A percentile compares a stretch with the other conserved stretches of the same genome.
phyloP scores from a whole-genome alignment of 2,797 vertebrate genomes.

The Anniella stebbinsi region DNA sequence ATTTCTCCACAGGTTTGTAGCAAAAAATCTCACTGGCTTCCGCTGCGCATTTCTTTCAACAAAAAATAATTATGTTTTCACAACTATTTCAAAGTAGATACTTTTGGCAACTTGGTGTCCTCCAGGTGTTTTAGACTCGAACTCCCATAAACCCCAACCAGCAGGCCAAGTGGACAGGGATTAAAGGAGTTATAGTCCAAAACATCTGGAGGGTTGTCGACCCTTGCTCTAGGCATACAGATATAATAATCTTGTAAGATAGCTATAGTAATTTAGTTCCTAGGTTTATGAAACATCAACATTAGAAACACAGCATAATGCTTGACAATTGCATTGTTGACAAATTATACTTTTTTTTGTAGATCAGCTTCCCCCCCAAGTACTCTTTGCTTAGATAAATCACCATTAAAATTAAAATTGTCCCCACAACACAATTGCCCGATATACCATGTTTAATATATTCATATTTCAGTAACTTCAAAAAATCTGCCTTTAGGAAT shows the following conservation, averaged over 20 bases:
- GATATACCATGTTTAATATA: not conserved
- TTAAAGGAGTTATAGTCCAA: too few relatives aligned
- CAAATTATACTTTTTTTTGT: not conserved
- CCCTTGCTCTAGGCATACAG: too few relatives aligned
- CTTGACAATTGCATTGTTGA: too few relatives aligned
- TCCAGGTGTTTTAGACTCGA: not conserved
- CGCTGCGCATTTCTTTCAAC: not conserved
- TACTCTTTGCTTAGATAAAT: not conserved
- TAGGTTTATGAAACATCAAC: not conserved
- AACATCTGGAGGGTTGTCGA: too few relatives aligned
- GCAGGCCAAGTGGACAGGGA: too few relatives aligned
- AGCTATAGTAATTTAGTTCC: not conserved
- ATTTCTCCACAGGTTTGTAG: not conserved
- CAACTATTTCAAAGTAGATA: not conserved
- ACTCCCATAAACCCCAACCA: too few relatives aligned
- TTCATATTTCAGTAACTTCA: not conserved
- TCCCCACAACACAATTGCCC: not conserved
- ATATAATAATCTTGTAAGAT: not conserved
- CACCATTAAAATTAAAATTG: not conserved
- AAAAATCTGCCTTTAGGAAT: not conserved
- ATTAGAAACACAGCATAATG: not conserved
- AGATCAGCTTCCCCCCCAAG: not conserved
- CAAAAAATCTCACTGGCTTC: not conserved
- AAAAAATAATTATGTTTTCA: not conserved
- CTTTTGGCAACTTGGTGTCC: not conserved